These are phyloP conservation scores for Zygothrica quintamaculata DNA, from an alignment of 2,888 invertebrate genomes.

Conservation along the genomic window DNA sequence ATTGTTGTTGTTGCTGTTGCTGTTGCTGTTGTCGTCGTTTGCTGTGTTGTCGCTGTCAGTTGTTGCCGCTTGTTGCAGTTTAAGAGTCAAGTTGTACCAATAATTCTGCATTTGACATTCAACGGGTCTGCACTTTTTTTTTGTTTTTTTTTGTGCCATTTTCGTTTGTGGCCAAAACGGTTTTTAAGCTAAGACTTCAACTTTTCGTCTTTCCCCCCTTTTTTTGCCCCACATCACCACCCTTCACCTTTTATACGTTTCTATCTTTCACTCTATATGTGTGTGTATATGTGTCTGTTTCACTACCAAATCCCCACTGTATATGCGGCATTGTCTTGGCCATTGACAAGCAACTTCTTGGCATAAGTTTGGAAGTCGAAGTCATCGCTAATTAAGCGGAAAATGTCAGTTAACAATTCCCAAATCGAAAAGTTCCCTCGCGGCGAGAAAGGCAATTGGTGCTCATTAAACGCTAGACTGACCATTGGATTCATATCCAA, in stretches of 20 bases:
- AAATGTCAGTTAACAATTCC: slow-evolving; percentile 34
- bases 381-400: slow-evolving; percentile 62
- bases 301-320: neutral
- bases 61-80: slow-evolving; percentile 57
- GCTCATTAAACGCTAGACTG: slow-evolving; percentile 48
- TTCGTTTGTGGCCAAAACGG: slow-evolving; percentile 60
- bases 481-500: slow-evolving; percentile 12
- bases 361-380: slow-evolving; percentile 38
- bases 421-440: slow-evolving; percentile 18
- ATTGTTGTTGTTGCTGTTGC: slow-evolving; percentile 44
- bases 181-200: slow-evolving; percentile 42
- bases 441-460: slow-evolving; percentile 33
- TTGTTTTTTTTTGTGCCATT: slow-evolving; percentile 42
- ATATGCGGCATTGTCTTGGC: slow-evolving; percentile 42
- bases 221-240: neutral
- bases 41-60: slow-evolving; percentile 54
- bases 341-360: slow-evolving; percentile 22
- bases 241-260: neutral
- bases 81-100: slow-evolving; percentile 72
- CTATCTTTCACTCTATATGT: too few relatives aligned
- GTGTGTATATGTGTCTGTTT: too few relatives aligned
- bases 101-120: slow-evolving; percentile 79
- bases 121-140: slow-evolving; percentile 47
- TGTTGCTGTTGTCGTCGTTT: slow-evolving; percentile 47
- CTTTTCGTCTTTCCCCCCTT: neutral